Evolutionary conservation across 1,140 invertebrate species (phyloP).

Genomic region (Medauroidea extradentata): DNA sequence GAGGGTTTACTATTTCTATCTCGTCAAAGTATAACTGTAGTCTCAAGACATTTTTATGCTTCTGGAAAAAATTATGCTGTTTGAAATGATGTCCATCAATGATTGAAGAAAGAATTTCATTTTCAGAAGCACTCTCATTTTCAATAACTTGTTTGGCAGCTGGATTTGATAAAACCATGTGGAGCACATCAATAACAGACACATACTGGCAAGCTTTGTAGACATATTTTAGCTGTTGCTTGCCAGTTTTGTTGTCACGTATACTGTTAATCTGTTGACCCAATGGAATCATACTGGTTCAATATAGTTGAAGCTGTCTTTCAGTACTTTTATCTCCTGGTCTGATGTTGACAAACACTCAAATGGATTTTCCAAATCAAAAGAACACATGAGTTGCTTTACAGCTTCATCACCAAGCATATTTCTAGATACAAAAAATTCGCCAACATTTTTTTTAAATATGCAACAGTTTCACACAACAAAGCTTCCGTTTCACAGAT

Average conservation of each 20-base stretch:
- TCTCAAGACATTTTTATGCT: no score
- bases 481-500: background rate
- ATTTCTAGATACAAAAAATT: background rate
- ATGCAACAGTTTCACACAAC: background rate
- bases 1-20: constrained; percentile 20
- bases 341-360: background rate
- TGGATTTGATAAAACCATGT: background rate
- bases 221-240: background rate
- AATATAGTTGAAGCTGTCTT: background rate
- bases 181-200: background rate
- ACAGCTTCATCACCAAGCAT: background rate
- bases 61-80: no score
- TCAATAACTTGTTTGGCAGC: no score
- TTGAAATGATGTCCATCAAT: background rate
- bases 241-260: background rate
- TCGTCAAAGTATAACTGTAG: constrained; percentile 12
- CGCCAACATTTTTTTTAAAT: background rate
- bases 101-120: no score
- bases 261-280: background rate
- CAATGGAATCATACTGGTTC: background rate
- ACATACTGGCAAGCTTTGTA: background rate
- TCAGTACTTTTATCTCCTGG: background rate
- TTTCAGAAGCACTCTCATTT: no score
- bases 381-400: background rate
- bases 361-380: background rate